phyloP scores from a whole-genome alignment of 2,888 invertebrate genomes.

The Dromius quadrimaculatus region DNA sequence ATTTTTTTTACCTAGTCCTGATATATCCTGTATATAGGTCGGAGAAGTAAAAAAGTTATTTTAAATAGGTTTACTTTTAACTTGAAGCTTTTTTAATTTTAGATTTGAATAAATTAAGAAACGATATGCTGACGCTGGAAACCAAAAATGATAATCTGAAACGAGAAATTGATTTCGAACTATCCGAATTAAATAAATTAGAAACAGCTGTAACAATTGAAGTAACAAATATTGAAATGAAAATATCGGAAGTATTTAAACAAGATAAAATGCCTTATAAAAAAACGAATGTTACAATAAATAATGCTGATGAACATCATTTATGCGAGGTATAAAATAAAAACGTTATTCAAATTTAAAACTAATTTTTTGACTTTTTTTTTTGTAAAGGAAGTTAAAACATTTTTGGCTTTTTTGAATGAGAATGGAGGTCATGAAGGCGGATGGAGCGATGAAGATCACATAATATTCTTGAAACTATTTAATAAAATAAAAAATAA shows the following conservation, averaged over 20 bases:
- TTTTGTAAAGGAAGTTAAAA: slow-evolving; percentile 68
- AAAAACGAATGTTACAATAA: slow-evolving; percentile 22
- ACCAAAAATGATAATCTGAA: slow-evolving; percentile 59
- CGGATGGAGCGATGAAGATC: slow-evolving; percentile 72
- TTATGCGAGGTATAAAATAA: slow-evolving; percentile 56
- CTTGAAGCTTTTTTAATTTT: slow-evolving; percentile 44
- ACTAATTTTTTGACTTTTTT: slow-evolving; percentile 53
- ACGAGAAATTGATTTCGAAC: slow-evolving; percentile 55
- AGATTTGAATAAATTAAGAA: slow-evolving; percentile 61
- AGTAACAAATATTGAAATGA: slow-evolving; percentile 58
- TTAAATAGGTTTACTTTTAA: no score
- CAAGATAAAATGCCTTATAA: slow-evolving; percentile 54
- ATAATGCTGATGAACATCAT: slow-evolving; percentile 45
- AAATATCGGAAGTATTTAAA: slow-evolving; percentile 61
- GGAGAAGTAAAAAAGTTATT: no score
- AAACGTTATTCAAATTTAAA: background rate
- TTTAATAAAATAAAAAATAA: slow-evolving; percentile 60
- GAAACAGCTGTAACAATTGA: slow-evolving; percentile 59
- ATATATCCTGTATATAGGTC: no score
- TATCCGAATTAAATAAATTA: slow-evolving; percentile 57
- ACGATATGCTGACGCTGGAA: slow-evolving; percentile 60
- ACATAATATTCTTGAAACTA: slow-evolving; percentile 68
- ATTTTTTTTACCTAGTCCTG: no score
- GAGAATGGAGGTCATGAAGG: slow-evolving; percentile 69
- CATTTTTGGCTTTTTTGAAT: slow-evolving; percentile 70